Conservation (phyloP, 2,113 vertebrate genomes). For the Saccopteryx leptura region DNA sequence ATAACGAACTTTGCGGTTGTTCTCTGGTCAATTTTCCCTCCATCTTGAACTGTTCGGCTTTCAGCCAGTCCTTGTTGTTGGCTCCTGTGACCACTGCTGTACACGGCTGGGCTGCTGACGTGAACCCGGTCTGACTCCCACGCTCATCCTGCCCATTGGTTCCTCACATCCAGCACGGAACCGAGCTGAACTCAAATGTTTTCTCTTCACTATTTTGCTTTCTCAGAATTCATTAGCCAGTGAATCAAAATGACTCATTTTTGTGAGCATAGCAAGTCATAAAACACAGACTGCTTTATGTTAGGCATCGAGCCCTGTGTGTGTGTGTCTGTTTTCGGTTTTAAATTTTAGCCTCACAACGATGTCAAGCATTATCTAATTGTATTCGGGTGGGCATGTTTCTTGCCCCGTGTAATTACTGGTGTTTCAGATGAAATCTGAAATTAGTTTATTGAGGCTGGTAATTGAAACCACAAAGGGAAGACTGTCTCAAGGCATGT, state of each 20-base stretch:
- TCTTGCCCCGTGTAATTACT: constrained; percentile 86
- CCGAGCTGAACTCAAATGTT: background rate
- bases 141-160: background rate
- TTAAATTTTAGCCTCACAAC: constrained; percentile 74
- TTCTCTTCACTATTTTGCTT: constrained; percentile 54
- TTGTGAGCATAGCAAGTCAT: constrained; percentile 48
- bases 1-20: too few species aligned
- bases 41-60: background rate
- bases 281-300: constrained; percentile 45
- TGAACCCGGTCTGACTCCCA: background rate
- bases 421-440: constrained; percentile 86
- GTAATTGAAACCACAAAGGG: constrained; percentile 84
- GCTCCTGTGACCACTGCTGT: background rate
- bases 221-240: constrained; percentile 32
- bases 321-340: constrained; percentile 70
- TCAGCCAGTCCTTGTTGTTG: background rate
- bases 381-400: constrained; percentile 81
- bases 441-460: constrained; percentile 85
- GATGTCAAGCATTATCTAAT: constrained; percentile 72
- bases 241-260: constrained; percentile 25
- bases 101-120: background rate
- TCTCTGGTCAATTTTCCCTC: too few species aligned
- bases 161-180: background rate
- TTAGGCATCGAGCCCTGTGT: constrained; percentile 61
- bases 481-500: constrained; percentile 81